A percentile compares a stretch with the other conserved stretches of the same genome.
Evolutionary conservation across 2,113 vertebrate genomes (phyloP).

Genomic region (Poicephalus meyeri): DNA sequence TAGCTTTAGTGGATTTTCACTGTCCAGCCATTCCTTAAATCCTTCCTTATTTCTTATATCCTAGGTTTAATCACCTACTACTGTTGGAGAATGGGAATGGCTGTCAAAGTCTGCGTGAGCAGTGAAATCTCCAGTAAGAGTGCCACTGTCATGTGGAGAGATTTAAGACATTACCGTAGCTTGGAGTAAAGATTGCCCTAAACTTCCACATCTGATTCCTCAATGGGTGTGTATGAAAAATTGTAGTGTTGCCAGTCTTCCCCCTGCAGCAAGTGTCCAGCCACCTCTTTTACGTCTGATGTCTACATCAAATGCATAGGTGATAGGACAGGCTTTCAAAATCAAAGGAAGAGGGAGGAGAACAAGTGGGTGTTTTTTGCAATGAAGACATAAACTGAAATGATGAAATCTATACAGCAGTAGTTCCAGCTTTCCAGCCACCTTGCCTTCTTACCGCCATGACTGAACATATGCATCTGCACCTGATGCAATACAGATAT

Average conservation of each 20-base stretch:
- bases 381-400: conserved; percentile 53
- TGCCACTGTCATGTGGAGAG: neutral
- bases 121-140: neutral
- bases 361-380: conserved; percentile 44
- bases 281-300: conserved; percentile 41
- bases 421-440: conserved; percentile 13
- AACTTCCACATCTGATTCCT: neutral
- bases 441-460: neutral
- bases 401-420: conserved; percentile 32
- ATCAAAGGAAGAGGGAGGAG: conserved; percentile 60
- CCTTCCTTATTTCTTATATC: neutral
- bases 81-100: neutral
- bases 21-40: neutral
- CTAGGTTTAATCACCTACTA: neutral
- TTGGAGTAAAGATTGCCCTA: neutral
- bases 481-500: neutral
- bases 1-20: neutral
- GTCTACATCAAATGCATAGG: conserved; percentile 54
- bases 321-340: conserved; percentile 55
- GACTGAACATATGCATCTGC: neutral
- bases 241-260: neutral
- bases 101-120: neutral
- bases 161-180: neutral
- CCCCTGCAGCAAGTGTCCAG: neutral
- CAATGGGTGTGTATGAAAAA: neutral